These are phyloP conservation scores for Tragulus kanchil DNA, from an alignment of 2,113 vertebrate genomes.

Conservation along the genomic window DNA sequence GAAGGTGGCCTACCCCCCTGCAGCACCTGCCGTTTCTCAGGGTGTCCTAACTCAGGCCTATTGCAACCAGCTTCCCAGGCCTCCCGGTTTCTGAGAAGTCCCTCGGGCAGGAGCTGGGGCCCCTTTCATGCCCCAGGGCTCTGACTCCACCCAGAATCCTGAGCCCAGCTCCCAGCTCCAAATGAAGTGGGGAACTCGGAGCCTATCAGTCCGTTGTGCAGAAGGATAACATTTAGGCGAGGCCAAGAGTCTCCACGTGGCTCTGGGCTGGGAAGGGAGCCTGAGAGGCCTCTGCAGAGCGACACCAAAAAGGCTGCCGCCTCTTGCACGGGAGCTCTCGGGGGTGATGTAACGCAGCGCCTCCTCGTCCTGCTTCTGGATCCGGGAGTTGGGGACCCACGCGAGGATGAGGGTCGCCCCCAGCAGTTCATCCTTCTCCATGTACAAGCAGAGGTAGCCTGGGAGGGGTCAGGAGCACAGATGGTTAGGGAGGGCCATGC, in stretches of 20 bases:
- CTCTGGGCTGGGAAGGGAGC: not conserved
- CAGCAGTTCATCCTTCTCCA: constrained; percentile 97
- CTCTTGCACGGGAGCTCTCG: constrained; percentile 97
- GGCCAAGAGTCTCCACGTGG: rapidly evolving
- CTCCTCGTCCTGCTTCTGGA: constrained; percentile 97
- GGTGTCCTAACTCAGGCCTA: not conserved
- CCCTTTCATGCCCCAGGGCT: not conserved
- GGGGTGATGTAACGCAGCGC: constrained; percentile 97
- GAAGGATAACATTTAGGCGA: rapidly evolving
- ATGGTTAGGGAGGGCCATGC: rapidly evolving
- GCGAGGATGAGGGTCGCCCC: constrained; percentile 96
- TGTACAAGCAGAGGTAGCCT: constrained; percentile 97
- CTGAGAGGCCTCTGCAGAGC: not conserved
- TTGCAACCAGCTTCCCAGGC: not conserved
- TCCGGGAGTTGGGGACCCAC: constrained; percentile 98
- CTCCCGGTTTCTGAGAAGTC: not conserved
- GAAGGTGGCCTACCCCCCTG: not conserved
- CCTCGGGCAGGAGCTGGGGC: not conserved
- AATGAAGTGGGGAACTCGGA: rapidly evolving
- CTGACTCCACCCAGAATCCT: not conserved
- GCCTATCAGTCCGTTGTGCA: not conserved
- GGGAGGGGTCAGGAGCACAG: constrained; percentile 57
- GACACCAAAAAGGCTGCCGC: no score
- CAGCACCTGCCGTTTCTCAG: rapidly evolving
- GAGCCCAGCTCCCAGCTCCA: rapidly evolving